A percentile compares a stretch with the other conserved stretches of the same genome.
Conservation (phyloP, 2,888 invertebrate species). For the Hirtodrosophila histrioides region DNA sequence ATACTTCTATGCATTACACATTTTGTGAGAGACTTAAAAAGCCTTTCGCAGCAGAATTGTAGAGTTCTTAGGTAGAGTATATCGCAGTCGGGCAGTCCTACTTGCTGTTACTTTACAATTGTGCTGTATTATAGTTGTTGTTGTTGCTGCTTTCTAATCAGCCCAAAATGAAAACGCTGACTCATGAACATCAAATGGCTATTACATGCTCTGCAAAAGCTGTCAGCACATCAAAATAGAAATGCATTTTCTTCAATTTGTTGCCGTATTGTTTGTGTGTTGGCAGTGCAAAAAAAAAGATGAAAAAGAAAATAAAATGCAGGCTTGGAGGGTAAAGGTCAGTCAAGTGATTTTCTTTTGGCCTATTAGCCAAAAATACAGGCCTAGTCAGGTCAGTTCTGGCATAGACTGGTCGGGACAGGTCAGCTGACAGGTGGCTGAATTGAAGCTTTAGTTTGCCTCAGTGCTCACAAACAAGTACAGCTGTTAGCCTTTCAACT, state of each 20-base stretch:
- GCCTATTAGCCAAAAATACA: constrained; percentile 11
- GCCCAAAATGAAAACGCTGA: constrained; percentile 4
- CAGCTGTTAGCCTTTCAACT: constrained; percentile 14
- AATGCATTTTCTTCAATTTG: neutral
- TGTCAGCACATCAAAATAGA: neutral
- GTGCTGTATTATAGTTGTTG: constrained; percentile 4
- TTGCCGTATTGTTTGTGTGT: neutral
- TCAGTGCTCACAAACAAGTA: neutral
- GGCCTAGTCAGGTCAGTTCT: constrained; percentile 6
- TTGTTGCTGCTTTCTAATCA: constrained; percentile 18
- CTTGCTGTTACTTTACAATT: neutral
- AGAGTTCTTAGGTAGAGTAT: no score
- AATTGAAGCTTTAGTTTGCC: constrained; percentile 2
- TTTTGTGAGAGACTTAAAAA: no score
- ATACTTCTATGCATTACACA: no score
- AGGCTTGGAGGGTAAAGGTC: constrained; percentile 2
- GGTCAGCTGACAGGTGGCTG: constrained; percentile 7
- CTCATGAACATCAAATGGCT: neutral
- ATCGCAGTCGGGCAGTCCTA: no score
- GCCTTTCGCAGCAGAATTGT: no score
- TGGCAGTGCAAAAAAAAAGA: neutral
- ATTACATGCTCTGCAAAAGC: constrained; percentile 1
- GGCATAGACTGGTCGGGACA: neutral
- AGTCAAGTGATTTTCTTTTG: neutral
- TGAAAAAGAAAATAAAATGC: constrained; percentile 22